Percentiles rank a stretch among this genome's conserved stretches.
Evolutionary conservation across 2,888 invertebrate genomes (phyloP).

Genomic region (Lasioglossum villosulum): DNA sequence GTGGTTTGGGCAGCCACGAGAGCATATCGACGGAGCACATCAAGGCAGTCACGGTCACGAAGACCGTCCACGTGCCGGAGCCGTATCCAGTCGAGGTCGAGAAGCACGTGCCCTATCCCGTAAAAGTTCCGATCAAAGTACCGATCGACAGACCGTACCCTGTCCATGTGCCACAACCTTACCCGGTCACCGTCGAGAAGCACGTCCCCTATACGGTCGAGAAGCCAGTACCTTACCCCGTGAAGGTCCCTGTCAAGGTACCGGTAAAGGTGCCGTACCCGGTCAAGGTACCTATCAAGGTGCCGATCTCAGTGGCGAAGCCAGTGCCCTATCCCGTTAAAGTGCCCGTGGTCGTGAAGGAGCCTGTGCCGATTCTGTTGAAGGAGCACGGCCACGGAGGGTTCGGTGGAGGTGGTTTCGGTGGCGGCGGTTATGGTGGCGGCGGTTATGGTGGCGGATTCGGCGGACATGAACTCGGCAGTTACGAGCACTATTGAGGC

Average conservation of each 20-base stretch:
- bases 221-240: constrained; percentile 77
- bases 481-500: constrained; percentile 66
- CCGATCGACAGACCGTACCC: constrained; percentile 78
- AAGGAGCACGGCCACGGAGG: constrained; percentile 70
- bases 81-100: constrained; percentile 76
- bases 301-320: constrained; percentile 75
- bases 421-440: constrained; percentile 56
- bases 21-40: constrained; percentile 69
- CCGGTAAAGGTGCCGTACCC: constrained; percentile 79
- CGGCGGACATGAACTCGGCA: constrained; percentile 61
- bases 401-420: constrained; percentile 62
- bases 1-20: constrained; percentile 61
- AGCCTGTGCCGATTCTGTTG: constrained; percentile 74
- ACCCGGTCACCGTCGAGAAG: constrained; percentile 80
- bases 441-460: constrained; percentile 57
- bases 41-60: constrained; percentile 79
- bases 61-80: constrained; percentile 76
- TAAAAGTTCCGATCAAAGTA: constrained; percentile 76
- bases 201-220: constrained; percentile 79
- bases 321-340: constrained; percentile 79
- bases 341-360: constrained; percentile 77
- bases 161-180: constrained; percentile 80
- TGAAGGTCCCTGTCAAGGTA: constrained; percentile 78
- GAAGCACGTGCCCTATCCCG: constrained; percentile 77
- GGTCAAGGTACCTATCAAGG: constrained; percentile 80